Percentiles rank a stretch among this genome's conserved stretches.
These are phyloP conservation scores for Aurelia aurita complex sp. Pacific DNA, from an alignment of 30 jellyfish, hydroid and myxozoan species.

Conservation along the genomic window DNA sequence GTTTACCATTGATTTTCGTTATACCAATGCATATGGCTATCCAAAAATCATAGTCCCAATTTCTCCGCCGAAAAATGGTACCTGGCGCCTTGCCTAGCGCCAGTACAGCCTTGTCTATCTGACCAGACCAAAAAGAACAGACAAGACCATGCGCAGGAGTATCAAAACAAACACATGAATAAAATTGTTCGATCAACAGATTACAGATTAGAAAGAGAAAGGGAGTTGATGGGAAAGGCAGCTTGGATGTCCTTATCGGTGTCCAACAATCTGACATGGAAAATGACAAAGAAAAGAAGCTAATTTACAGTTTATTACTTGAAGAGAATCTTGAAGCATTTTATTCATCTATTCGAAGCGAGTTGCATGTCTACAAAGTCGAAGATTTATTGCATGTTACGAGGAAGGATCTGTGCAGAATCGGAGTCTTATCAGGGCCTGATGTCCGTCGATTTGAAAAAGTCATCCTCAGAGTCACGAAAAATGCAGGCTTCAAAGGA, in stretches of 20 bases:
- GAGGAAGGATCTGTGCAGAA: constrained; percentile 61
- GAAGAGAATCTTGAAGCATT: constrained; percentile 83
- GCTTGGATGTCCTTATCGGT: neutral
- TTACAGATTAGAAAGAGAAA: too few species aligned
- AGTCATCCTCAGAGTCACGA: constrained; percentile 63
- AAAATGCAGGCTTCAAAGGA: constrained; percentile 67
- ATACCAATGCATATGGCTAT: too few species aligned
- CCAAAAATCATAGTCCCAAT: too few species aligned
- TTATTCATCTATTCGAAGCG: constrained; percentile 39
- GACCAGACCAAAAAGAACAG: too few species aligned
- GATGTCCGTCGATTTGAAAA: constrained; percentile 71
- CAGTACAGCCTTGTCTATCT: too few species aligned
- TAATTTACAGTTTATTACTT: constrained; percentile 30
- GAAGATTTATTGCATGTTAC: constrained; percentile 73
- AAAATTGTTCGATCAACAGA: too few species aligned
- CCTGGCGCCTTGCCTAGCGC: too few species aligned
- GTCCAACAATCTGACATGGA: constrained; percentile 29
- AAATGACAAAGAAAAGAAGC: constrained; percentile 49
- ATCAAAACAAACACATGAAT: too few species aligned
- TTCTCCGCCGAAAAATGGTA: too few species aligned
- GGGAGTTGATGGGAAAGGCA: too few species aligned
- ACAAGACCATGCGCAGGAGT: too few species aligned
- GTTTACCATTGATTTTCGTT: too few species aligned
- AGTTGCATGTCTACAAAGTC: constrained; percentile 65
- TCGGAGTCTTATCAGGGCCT: constrained; percentile 87